A percentile compares a stretch with the other conserved stretches of the same genome.
Evolutionary conservation across 2,113 vertebrate genomes (phyloP).

Genomic region (Poicephalus gulielmi): DNA sequence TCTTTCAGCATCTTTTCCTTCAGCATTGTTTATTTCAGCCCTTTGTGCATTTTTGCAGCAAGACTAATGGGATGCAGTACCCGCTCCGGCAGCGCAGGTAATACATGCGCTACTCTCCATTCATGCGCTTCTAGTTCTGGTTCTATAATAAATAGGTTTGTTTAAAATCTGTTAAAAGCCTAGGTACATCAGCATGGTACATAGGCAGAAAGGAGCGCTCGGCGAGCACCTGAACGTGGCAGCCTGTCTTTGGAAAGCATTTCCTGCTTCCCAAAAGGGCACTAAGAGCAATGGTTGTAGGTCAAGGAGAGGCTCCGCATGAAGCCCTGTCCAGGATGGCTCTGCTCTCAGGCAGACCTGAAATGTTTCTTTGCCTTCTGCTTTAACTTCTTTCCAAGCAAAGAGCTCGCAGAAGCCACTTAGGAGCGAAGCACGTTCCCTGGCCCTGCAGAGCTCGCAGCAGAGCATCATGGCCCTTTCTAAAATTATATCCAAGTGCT

Average conservation of each 20-base stretch:
- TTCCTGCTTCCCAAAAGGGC: not conserved
- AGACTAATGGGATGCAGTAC: not conserved
- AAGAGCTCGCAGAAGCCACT: not conserved
- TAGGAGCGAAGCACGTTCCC: not conserved
- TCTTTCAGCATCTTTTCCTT: not conserved
- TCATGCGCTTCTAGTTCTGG: not conserved
- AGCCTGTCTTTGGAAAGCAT: not conserved
- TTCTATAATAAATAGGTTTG: not conserved
- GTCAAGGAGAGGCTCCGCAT: not conserved
- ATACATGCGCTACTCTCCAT: not conserved
- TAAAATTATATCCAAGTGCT: not conserved
- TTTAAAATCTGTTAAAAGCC: not conserved
- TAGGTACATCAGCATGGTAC: fast-evolving
- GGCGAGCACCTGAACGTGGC: fast-evolving
- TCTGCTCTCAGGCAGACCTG: not conserved
- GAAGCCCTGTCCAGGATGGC: not conserved
- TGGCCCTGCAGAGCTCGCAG: not conserved
- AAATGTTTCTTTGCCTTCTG: not conserved
- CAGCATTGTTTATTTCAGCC: not conserved
- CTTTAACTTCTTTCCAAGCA: not conserved
- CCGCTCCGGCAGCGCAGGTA: fast-evolving
- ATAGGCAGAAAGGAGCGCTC: not conserved
- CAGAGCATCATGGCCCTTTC: not conserved
- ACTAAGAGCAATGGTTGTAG: fast-evolving
- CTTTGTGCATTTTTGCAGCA: not conserved